A percentile compares a stretch with the other conserved stretches of the same genome.
These are phyloP conservation scores for Oryctolagus cuniculus DNA, from an alignment of 2,113 vertebrate species.

Conservation along the genomic window DNA sequence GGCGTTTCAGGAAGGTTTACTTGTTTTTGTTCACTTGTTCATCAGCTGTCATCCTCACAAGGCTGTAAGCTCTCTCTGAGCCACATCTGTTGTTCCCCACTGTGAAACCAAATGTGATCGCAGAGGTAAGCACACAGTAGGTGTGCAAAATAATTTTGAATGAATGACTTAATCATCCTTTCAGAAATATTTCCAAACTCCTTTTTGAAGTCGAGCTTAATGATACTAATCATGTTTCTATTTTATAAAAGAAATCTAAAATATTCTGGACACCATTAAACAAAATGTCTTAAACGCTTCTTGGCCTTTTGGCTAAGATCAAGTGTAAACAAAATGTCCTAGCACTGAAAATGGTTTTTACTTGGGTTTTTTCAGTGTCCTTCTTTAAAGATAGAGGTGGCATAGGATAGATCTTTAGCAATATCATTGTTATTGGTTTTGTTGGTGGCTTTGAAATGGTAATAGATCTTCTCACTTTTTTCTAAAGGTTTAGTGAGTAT, in stretches of 20 bases:
- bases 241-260: conserved; percentile 6
- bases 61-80: background rate
- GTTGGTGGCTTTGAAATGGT: background rate
- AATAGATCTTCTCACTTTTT: background rate
- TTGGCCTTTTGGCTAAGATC: too few species aligned
- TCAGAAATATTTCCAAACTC: background rate
- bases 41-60: background rate
- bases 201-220: background rate
- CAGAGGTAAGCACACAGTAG: background rate
- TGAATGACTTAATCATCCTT: background rate
- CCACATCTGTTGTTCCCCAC: background rate
- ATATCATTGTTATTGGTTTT: background rate
- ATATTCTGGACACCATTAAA: background rate
- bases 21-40: background rate
- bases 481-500: background rate
- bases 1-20: background rate
- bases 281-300: too few species aligned
- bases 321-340: conserved; percentile 40
- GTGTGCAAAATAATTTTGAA: background rate
- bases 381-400: background rate
- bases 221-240: background rate
- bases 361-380: too few species aligned
- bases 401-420: background rate
- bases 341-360: background rate
- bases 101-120: background rate